phyloP scores from a whole-genome alignment of 2,797 vertebrate species.

The Chrosomus eos region DNA sequence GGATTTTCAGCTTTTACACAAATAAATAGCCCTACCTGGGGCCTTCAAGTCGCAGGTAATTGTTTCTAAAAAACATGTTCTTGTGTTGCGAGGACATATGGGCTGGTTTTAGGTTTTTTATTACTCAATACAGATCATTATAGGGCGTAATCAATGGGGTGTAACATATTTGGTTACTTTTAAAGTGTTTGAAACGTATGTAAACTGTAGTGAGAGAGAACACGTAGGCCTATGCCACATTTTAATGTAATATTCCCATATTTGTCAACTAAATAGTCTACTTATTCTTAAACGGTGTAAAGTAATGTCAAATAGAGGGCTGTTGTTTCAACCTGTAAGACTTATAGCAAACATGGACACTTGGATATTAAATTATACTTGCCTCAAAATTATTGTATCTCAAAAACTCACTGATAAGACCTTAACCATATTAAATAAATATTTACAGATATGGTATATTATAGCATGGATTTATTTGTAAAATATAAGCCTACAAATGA shows the following conservation, averaged over 20 bases:
- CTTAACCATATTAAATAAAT: not conserved
- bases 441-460: not conserved
- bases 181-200: not conserved
- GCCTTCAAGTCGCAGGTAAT: conserved; percentile 3
- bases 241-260: not conserved
- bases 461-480: not conserved
- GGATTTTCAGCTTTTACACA: not conserved
- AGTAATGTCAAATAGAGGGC: not conserved
- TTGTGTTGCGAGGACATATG: not conserved
- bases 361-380: not conserved
- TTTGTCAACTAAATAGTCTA: not conserved
- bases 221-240: not conserved
- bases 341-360: not conserved
- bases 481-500: not conserved
- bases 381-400: not conserved
- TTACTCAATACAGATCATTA: not conserved
- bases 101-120: not conserved
- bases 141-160: not conserved
- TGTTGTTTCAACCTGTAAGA: not conserved
- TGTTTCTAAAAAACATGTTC: not conserved
- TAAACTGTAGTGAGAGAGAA: not conserved
- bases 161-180: not conserved
- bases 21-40: conserved; percentile 6
- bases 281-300: not conserved
- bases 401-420: not conserved